These are phyloP conservation scores for Sarcophaga variegata DNA, from an alignment of 2,888 invertebrate genomes.

Conservation along the genomic window DNA sequence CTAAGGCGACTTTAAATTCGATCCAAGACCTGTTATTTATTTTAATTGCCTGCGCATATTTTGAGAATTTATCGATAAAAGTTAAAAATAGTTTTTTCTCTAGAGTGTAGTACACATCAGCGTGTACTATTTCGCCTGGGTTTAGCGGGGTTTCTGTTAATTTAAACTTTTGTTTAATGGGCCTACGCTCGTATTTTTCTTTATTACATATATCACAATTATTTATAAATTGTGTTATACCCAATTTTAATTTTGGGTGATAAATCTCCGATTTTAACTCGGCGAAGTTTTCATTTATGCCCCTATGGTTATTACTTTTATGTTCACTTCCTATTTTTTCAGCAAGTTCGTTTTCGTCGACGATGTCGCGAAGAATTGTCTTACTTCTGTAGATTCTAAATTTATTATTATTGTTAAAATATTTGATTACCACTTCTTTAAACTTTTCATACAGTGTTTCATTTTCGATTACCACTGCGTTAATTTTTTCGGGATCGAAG, in stretches of 20 bases:
- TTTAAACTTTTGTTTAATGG: constrained; percentile 63
- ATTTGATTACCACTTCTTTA: background rate
- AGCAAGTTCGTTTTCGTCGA: background rate
- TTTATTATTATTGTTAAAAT: no score
- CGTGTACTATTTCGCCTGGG: no score
- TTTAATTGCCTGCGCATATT: constrained; percentile 70
- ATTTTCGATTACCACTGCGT: no score
- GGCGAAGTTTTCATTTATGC: constrained; percentile 22
- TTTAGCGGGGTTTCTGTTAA: no score
- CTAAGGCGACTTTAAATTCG: constrained; percentile 65
- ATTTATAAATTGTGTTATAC: constrained; percentile 11
- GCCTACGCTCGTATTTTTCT: constrained; percentile 30
- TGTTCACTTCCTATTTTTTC: constrained; percentile 15
- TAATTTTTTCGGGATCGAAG: no score
- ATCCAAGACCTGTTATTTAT: constrained; percentile 62
- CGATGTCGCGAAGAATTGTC: background rate
- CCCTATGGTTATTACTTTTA: background rate
- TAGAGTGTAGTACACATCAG: no score
- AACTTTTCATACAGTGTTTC: no score
- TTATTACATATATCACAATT: background rate
- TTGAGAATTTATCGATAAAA: constrained; percentile 72
- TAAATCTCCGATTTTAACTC: constrained; percentile 7
- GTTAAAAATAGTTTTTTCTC: no score
- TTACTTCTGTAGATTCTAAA: no score
- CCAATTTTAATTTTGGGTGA: constrained; percentile 24